Evolutionary conservation across 2,113 vertebrate genomes (phyloP), one percentile per base, ranked within the genome.

Genomic region (Miniopterus natalensis): DNA sequence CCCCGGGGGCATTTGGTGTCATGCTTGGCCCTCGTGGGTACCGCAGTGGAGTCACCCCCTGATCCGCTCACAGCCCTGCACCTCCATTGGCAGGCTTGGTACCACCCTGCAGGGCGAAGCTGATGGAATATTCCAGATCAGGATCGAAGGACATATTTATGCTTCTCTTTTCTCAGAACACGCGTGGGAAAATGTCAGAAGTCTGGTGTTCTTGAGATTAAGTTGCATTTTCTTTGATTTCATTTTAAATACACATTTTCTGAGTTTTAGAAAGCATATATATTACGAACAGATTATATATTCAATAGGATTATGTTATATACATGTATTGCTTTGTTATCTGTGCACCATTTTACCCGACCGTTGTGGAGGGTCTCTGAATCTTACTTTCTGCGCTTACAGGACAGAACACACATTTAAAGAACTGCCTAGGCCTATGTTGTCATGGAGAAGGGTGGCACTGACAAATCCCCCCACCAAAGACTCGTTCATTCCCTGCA

Each of bases 201-300:
- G 31, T 29, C 36, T 77, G 17, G 21, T 57, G 12, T 75, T 75
- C 31, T 92, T 77, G 53, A 42, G 12, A 66, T 71, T 29, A 49
- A 42, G 5, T 42, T 77, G 68, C 75, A 49, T 81, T 86, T 79
- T 81, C 49, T 61, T 93, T 68, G 5, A 23, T 75, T 96, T 92
- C 12, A 8, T 49, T 42, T 63, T 65, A 55, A 70, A 47, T 80
- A 53, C 7, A 42, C 75, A 27, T 15, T 49, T n/a, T 29, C 71
- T 65, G n/a, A 42, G 25, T 51, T 86, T 92, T 53, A 90, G 59
- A 91, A 77, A 94, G 42, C 25, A 77, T 25, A 14, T 6, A n/a
- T 42, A 15, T 21, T 66, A 29, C 70, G 45, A 42, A 8, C 18
- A 65, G 57, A 18, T 79, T 14, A 29, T 66, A n/a, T 45, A 57